Conservation (phyloP, 1,140 invertebrate genomes). For the Orussus abietinus region DNA sequence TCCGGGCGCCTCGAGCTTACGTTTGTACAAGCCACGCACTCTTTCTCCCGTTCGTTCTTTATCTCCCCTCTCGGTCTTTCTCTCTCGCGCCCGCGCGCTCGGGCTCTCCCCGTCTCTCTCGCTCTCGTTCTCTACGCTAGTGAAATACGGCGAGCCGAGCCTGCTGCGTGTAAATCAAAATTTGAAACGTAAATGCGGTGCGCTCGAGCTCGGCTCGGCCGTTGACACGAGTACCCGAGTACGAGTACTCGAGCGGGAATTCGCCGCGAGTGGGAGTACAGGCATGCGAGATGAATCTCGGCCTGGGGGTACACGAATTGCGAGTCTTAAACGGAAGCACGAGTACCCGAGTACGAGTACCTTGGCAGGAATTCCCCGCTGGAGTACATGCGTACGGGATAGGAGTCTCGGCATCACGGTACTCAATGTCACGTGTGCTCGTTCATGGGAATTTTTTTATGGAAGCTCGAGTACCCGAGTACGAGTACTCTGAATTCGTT, state of each 20-base stretch:
- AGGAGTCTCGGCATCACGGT: too few species aligned
- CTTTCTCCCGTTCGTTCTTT: constrained; percentile 9
- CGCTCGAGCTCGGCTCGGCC: constrained; percentile 17
- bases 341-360: too few species aligned
- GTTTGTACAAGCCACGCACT: constrained; percentile 12
- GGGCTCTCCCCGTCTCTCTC: constrained; percentile 11
- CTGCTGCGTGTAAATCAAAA: constrained; percentile 29
- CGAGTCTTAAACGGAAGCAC: too few species aligned
- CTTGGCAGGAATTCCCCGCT: too few species aligned
- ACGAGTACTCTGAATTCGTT: too few species aligned
- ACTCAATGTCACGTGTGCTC: too few species aligned
- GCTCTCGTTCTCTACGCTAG: constrained; percentile 10
- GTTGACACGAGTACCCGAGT: too few species aligned
- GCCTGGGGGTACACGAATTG: not conserved
- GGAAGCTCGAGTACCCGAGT: too few species aligned
- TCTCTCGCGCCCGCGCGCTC: constrained; percentile 12
- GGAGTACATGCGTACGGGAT: too few species aligned
- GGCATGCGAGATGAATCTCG: not conserved
- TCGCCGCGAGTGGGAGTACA: constrained; percentile 1
- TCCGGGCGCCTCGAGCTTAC: constrained; percentile 11
- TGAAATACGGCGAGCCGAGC: constrained; percentile 20
- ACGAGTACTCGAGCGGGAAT: constrained; percentile 11
- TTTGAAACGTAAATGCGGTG: constrained; percentile 24
- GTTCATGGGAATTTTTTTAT: too few species aligned
- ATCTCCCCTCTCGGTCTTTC: constrained; percentile 5